Percentiles rank a stretch among this genome's conserved stretches.
Conservation (phyloP, 2,888 invertebrate genomes). For the Scaptomyza caliginosa region DNA sequence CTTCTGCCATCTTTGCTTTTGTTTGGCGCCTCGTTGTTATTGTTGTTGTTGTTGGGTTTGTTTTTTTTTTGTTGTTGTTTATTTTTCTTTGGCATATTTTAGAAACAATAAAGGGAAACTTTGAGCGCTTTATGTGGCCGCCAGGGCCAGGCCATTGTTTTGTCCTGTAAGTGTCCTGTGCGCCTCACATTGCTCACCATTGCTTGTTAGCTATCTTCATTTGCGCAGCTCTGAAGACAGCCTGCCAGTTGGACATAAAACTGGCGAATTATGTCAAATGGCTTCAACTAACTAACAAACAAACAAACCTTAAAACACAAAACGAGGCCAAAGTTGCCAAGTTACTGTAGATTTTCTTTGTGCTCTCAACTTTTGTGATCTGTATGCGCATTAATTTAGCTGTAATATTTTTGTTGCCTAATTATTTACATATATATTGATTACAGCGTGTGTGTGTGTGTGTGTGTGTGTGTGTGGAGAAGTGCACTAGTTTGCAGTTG, state of each 20-base stretch:
- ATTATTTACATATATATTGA: background rate
- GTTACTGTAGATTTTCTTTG: background rate
- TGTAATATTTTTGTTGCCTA: background rate
- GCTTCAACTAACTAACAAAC: slow-evolving; percentile 4
- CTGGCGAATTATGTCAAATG: slow-evolving; percentile 55
- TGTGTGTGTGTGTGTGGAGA: too few species aligned
- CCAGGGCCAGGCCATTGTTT: slow-evolving; percentile 18
- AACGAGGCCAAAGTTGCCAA: slow-evolving; percentile 47
- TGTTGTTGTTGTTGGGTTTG: slow-evolving; percentile 7
- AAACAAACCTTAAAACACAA: slow-evolving; percentile 13
- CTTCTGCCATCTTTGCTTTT: slow-evolving; percentile 1
- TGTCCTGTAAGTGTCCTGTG: background rate
- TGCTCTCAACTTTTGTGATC: background rate
- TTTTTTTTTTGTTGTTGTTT: slow-evolving; percentile 53
- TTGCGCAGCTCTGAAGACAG: slow-evolving; percentile 26
- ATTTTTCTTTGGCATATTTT: slow-evolving; percentile 73
- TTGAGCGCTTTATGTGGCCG: slow-evolving; percentile 67
- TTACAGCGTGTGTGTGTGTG: background rate
- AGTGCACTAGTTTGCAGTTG: too few species aligned
- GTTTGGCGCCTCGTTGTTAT: slow-evolving; percentile 9
- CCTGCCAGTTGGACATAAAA: slow-evolving; percentile 55
- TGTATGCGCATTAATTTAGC: background rate
- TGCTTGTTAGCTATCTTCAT: slow-evolving; percentile 54
- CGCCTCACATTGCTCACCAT: slow-evolving; percentile 7
- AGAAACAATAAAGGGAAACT: slow-evolving; percentile 76